Evolutionary conservation across 2,113 vertebrate species (phyloP), one percentile per base, ranked within the genome.

Genomic region (Actinemys pallida): DNA sequence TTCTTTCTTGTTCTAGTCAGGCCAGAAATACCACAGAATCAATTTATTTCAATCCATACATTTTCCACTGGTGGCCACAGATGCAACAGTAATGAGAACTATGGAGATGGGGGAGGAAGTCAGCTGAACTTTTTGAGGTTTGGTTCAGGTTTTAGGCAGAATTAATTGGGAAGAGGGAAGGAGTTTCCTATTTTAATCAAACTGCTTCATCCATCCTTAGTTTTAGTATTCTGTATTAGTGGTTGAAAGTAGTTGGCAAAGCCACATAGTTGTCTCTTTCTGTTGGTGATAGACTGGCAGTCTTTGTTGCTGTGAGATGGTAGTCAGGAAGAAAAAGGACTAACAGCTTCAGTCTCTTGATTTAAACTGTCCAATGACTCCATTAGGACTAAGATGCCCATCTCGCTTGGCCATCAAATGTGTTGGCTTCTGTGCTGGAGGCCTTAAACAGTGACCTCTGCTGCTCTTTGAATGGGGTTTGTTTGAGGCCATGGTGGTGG

Each of bases 21-120:
- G 29, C 72, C 47, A 62, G 47, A 79, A 83, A 69, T 14, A 54
- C 53, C 29, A 78, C 2, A 10, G n/a, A 42, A 75, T 39, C 69
- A 24, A 5, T 42, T 42, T 42, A 75, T 75, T 42, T 42, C 10
- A 24, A 22, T 39, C 39, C 24, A 0, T 45, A 0, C 14, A 25
- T 75, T 53, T 57, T 82, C 1, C 6, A 31, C n/a, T 79, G 39
- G 31, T 50, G 52, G 27, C 3, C 85, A 39, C 13, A 47, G 6
- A 50, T n/a, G 12, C 14, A 20, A 72, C 5, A 16, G 14, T n/a
- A 42, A 85, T 54, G 84, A 84, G 59, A 85, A 10, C 3, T 47
- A 56, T 45, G 2, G 11, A 19, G 11, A 50, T 53, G 25, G 57
- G 57, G 69, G 31, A 29, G 0, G 6, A 8, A 42, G 5, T 57